Evolutionary conservation across 2,888 invertebrate species (phyloP), one percentile per base, ranked within the genome.

Genomic region (Mythimna albipuncta): DNA sequence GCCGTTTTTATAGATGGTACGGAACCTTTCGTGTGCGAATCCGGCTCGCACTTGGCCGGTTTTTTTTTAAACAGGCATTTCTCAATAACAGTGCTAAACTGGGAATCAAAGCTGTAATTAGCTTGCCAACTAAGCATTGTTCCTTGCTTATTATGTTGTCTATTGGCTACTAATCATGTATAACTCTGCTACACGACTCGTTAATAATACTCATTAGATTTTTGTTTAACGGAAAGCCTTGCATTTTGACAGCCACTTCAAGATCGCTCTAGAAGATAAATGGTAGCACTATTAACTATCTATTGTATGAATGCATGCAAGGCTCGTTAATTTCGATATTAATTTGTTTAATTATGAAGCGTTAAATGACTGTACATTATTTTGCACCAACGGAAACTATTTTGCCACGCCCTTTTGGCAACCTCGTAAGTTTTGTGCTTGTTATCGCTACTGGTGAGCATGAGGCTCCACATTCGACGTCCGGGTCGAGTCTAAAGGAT

Each of bases 261-360:
- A 78, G 50, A 78, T 78, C 71, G 38, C 79, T 44, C 16, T 44
- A 38, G 41, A 55, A 58, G 79, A 66, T 82, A 64, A 61, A 75
- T 26, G 35, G 57, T 75, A 62, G 10, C 54, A 50, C 13, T 47
- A 77, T 57, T 26, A 35, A 50, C 32, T 32, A 68, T 47, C 77
- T 19, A 76, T 38, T 38, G 26, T 26, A 38, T 38, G 9, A 26
- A 26, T 47, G 3, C 16, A 44, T 13, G 47, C 44, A 58, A 50
- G 47, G 26, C 52, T 55, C 26, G 61, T 64, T 63, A 35, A 70
- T 41, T 65, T 50, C 9, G 16, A 21, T 47, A 54, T 55, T 38
- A 71, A 16, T 21, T 11, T 10, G 59, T 26, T 52, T 35, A n/a
- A 19, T 77, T 41, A 47, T 61, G 9, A 75, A 9, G 61, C 32